Conservation (phyloP, 2,888 invertebrate genomes). For the Ophion costatus region DNA sequence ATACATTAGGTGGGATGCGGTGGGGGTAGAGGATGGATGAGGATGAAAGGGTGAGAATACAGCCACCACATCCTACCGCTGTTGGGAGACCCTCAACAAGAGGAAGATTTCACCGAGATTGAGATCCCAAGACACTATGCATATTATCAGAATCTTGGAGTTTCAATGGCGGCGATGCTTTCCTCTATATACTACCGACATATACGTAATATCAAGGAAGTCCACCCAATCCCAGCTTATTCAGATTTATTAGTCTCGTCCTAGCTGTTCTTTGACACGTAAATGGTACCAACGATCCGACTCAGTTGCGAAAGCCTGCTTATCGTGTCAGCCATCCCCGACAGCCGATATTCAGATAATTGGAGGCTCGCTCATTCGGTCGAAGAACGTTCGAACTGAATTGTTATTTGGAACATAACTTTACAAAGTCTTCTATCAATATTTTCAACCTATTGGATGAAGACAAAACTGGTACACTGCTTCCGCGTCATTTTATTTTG, state of each 20-base stretch:
- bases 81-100: conserved; percentile 34
- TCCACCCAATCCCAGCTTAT: conserved; percentile 4
- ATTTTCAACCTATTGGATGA: too few species aligned
- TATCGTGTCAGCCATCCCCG: too few species aligned
- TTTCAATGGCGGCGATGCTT: conserved; percentile 32
- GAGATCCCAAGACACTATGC: conserved; percentile 45
- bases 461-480: too few species aligned
- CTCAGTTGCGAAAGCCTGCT: not conserved
- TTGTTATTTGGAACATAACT: too few species aligned
- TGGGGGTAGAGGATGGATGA: conserved; percentile 18
- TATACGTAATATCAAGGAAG: not conserved
- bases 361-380: too few species aligned
- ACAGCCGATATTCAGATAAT: too few species aligned
- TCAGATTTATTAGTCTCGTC: conserved; percentile 13
- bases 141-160: conserved; percentile 50
- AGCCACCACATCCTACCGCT: conserved; percentile 19
- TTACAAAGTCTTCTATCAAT: too few species aligned
- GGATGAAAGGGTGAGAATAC: conserved; percentile 50
- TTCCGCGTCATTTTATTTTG: too few species aligned
- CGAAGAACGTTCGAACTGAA: too few species aligned
- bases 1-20: not conserved
- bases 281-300: not conserved
- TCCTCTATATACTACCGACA: not conserved
- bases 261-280: not conserved
- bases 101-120: conserved; percentile 48